Evolutionary conservation across 2,797 vertebrate genomes (phyloP).

Genomic region (Scleropages formosus): DNA sequence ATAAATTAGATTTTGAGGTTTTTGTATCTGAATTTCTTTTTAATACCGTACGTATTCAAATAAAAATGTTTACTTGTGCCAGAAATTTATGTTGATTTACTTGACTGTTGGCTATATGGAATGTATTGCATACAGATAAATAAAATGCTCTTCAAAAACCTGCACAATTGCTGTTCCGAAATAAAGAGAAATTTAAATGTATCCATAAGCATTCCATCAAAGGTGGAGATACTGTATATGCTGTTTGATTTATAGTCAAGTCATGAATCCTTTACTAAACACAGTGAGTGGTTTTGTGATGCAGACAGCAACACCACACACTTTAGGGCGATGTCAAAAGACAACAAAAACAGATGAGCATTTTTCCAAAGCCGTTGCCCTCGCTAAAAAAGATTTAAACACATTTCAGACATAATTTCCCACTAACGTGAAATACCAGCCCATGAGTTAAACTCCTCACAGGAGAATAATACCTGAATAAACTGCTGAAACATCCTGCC

Average conservation of each 20-base stretch:
- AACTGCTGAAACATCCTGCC: too few species aligned
- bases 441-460: too few species aligned
- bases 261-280: too few species aligned
- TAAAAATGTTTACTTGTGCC: background rate
- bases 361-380: background rate
- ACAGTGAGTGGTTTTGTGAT: background rate
- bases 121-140: slow-evolving; percentile 1
- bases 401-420: too few species aligned
- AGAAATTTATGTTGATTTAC: background rate
- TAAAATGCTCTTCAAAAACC: background rate
- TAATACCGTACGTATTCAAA: slow-evolving; percentile 11
- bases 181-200: background rate
- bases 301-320: background rate
- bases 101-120: background rate
- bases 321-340: background rate
- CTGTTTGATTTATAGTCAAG: too few species aligned
- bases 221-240: too few species aligned
- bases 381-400: slow-evolving; percentile 6
- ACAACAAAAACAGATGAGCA: background rate
- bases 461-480: too few species aligned
- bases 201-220: too few species aligned
- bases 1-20: background rate
- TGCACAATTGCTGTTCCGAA: background rate
- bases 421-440: background rate
- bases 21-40: slow-evolving; percentile 7